Evolutionary conservation across 2,888 invertebrate genomes (phyloP).

Genomic region (Synergus gifuensis): DNA sequence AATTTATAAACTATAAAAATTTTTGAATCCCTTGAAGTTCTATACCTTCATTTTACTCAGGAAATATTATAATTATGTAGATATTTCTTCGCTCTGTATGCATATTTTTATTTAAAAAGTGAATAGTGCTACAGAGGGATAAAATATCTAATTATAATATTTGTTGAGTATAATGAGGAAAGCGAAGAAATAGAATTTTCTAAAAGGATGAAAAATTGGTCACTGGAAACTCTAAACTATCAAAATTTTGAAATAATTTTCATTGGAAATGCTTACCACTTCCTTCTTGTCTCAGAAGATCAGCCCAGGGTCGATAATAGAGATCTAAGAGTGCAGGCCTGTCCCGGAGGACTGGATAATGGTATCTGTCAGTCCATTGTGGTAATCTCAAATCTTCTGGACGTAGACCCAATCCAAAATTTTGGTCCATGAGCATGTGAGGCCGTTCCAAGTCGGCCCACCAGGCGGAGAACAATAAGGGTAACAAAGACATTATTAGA

Average conservation of each 20-base stretch:
- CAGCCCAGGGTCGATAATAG: constrained; percentile 55
- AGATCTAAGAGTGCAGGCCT: constrained; percentile 78
- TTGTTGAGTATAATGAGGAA: no score
- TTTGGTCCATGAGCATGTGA: constrained; percentile 83
- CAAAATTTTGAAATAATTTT: not conserved
- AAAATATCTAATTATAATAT: no score
- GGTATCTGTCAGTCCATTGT: constrained; percentile 81
- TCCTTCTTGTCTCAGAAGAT: constrained; percentile 75
- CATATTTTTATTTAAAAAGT: no score
- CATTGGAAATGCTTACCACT: not conserved
- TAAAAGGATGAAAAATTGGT: not conserved
- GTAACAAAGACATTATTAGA: constrained; percentile 60
- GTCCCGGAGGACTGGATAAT: constrained; percentile 79
- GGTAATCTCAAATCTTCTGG: constrained; percentile 82
- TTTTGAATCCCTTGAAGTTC: no score
- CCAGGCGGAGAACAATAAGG: constrained; percentile 63
- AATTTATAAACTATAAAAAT: no score
- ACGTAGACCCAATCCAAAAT: constrained; percentile 87
- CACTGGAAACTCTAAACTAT: not conserved
- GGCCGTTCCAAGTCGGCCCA: constrained; percentile 60
- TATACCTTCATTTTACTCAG: no score
- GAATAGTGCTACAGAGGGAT: no score
- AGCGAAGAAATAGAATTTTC: no score
- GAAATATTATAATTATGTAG: no score
- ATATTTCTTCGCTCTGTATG: no score